Evolutionary conservation across 2,888 invertebrate genomes (phyloP), one percentile per base, ranked within the genome.

Genomic region (Azorinus chamasolen): DNA sequence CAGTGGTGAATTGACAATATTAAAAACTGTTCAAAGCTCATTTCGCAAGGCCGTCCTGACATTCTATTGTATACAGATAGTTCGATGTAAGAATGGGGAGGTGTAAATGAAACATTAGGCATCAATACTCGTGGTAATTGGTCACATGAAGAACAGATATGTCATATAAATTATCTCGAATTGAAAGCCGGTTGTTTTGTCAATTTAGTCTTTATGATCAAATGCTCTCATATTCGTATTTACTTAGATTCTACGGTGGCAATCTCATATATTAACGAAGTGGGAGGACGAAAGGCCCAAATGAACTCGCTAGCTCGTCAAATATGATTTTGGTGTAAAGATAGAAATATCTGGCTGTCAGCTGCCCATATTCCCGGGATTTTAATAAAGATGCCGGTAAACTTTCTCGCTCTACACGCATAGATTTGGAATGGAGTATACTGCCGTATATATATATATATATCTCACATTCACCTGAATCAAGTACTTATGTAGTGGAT

Each of bases 1-100:
- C 32, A 48, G n/a, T 81, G 77, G 81, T 81, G 66, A 77, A 64
- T 73, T 12, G 41, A 55, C 6, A 77, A 73, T 55, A 4, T 78
- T 14, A 12, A 39, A 2, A 18, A 1, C 3, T 43, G 41, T 20
- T 62, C 24, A 12, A 53, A 27, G 18, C 61, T 54, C 0, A 39
- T 70, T 20, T 41, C 45, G 43, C 18, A 1, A 20, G 22, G n/a
- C 2, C 24, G 32, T 20, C 64, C 66, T 6, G 25, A 51, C 20
- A 25, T 50, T 12, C 50, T 57, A 8, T 48, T 79, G 22, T 50
- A 55, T 18, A 53, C 74, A 20, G 81, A 81, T 50, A 65, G 70
- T 41, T 68, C 69, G 22, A 39, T 25, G 43, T 10, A 20, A 32
- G 77, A 74, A 1, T 81, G 69, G 65, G 77, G 77, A 4, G 70